Percentiles rank a stretch among this genome's conserved stretches.
These are phyloP conservation scores for Archips xylosteana DNA, from an alignment of 2,888 invertebrate genomes.

Conservation along the genomic window DNA sequence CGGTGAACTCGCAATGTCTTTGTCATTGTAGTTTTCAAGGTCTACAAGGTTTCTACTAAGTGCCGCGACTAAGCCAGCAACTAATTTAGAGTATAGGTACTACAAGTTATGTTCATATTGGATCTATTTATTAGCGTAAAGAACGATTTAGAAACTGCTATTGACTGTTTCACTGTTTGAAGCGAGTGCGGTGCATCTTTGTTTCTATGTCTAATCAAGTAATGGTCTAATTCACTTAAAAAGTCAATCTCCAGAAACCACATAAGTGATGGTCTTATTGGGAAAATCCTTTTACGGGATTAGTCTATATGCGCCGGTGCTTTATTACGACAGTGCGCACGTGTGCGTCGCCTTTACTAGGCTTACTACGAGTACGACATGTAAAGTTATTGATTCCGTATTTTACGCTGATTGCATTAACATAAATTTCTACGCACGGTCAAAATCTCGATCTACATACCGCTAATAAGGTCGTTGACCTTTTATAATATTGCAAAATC, in stretches of 20 bases:
- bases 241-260: slow-evolving; percentile 52
- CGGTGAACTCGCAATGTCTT: slow-evolving; percentile 36
- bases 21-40: slow-evolving; percentile 42
- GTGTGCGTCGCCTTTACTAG: slow-evolving; percentile 3
- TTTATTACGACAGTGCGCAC: slow-evolving; percentile 15
- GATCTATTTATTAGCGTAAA: no score
- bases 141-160: not conserved
- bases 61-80: slow-evolving; percentile 16
- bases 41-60: slow-evolving; percentile 35
- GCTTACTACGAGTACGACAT: not conserved
- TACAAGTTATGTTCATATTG: not conserved
- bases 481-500: slow-evolving; percentile 8
- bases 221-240: slow-evolving; percentile 46
- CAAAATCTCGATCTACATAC: slow-evolving; percentile 1
- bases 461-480: slow-evolving; percentile 22
- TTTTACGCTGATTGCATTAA: slow-evolving; percentile 53
- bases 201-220: slow-evolving; percentile 26
- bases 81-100: not conserved
- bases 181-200: slow-evolving; percentile 20
- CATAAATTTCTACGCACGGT: slow-evolving; percentile 54
- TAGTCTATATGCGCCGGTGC: slow-evolving; percentile 45
- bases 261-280: slow-evolving; percentile 47
- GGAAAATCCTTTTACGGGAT: slow-evolving; percentile 61
- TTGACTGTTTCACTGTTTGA: not conserved
- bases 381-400: slow-evolving; percentile 1